A percentile compares a stretch with the other conserved stretches of the same genome.
phyloP scores from a whole-genome alignment of 2,888 invertebrate genomes.

The Melieria crassipennis region DNA sequence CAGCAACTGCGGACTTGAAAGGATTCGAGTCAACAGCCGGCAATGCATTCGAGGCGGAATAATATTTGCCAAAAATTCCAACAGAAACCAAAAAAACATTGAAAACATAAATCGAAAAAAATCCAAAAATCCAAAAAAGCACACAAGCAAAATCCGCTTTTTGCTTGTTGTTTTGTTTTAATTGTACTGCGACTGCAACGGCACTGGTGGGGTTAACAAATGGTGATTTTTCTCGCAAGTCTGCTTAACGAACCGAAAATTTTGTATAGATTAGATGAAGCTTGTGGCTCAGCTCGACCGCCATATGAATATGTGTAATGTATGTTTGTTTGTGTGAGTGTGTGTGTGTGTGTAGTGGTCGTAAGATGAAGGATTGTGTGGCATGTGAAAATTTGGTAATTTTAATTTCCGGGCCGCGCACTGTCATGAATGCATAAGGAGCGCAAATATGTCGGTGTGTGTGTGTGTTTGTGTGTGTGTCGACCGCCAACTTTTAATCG shows the following conservation, averaged over 20 bases:
- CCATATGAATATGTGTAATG: not conserved
- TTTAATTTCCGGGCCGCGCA: slow-evolving; percentile 16
- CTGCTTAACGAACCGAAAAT: slow-evolving; percentile 54
- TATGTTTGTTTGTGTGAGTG: no score
- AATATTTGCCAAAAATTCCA: slow-evolving; percentile 21
- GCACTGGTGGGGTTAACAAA: no score
- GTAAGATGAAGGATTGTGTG: slow-evolving; percentile 15
- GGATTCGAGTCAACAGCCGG: no score
- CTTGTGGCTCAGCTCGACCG: slow-evolving; percentile 3
- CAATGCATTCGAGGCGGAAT: not conserved
- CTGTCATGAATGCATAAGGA: not conserved
- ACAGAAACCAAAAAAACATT: not conserved
- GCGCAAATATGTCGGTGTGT: not conserved
- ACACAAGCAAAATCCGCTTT: no score
- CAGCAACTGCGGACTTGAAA: no score
- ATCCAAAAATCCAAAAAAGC: not conserved
- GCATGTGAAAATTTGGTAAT: slow-evolving; percentile 10
- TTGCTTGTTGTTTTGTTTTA: no score
- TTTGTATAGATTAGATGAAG: slow-evolving; percentile 35
- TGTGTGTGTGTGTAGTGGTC: slow-evolving; percentile 22
- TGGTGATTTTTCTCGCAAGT: slow-evolving; percentile 39
- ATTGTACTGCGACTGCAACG: no score
- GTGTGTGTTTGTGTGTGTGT: not conserved
- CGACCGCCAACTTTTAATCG: slow-evolving; percentile 26
- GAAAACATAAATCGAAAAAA: no score